phyloP scores from a whole-genome alignment of 2,888 invertebrate species.

The Schrankia costaestrigalis region DNA sequence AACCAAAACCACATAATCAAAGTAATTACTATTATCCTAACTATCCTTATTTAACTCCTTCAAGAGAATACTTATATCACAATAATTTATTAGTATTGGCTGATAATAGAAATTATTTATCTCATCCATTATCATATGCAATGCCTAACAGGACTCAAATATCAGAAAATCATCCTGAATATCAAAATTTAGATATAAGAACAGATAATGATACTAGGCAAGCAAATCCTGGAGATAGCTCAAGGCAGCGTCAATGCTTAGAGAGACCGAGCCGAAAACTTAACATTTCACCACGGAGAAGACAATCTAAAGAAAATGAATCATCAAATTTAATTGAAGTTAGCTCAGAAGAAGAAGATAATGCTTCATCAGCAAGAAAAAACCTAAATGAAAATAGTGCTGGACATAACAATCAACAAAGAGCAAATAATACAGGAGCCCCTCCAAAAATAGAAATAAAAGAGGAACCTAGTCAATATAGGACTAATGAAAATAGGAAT shows the following conservation, averaged over 20 bases:
- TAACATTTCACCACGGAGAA: conserved; percentile 68
- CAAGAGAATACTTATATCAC: conserved; percentile 50
- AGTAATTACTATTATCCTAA: conserved; percentile 57
- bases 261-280: conserved; percentile 70
- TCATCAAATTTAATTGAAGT: conserved; percentile 66
- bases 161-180: conserved; percentile 39
- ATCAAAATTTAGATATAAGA: conserved; percentile 31
- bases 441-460: conserved; percentile 47
- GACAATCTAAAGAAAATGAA: conserved; percentile 65
- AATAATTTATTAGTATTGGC: conserved; percentile 54
- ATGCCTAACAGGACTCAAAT: conserved; percentile 38
- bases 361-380: conserved; percentile 50
- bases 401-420: conserved; percentile 9
- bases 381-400: conserved; percentile 48
- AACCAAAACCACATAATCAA: conserved; percentile 59
- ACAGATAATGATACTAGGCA: conserved; percentile 23
- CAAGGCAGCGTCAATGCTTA: conserved; percentile 36
- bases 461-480: conserved; percentile 49
- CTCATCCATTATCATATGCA: conserved; percentile 50
- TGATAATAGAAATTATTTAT: conserved; percentile 50
- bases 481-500: conserved; percentile 25
- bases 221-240: conserved; percentile 17
- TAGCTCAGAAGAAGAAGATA: conserved; percentile 75
- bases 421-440: conserved; percentile 15
- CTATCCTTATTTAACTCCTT: conserved; percentile 45